Percentiles rank a stretch among this genome's conserved stretches.
phyloP scores from a whole-genome alignment of 1,140 invertebrate species.

The Drosophila orena region DNA sequence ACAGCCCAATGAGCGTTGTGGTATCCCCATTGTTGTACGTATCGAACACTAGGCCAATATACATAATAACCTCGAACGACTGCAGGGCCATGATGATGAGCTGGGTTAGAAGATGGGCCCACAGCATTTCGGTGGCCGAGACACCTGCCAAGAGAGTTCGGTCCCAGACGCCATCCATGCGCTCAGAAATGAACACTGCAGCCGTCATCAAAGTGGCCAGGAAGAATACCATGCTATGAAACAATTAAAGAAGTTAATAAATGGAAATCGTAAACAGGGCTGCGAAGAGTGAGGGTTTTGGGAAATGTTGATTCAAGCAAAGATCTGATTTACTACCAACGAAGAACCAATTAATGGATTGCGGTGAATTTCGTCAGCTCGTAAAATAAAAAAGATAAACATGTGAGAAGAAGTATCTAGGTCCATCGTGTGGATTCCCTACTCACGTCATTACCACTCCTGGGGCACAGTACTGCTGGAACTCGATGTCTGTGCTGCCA shows the following conservation, averaged over 20 bases:
- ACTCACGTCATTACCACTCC: conserved; percentile 90
- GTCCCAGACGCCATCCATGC: conserved; percentile 88
- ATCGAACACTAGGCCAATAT: conserved; percentile 87
- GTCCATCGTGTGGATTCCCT: not conserved
- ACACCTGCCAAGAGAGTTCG: conserved; percentile 89
- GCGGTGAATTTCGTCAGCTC: conserved; percentile 18
- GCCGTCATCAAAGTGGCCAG: conserved; percentile 92
- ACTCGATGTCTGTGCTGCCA: conserved; percentile 88
- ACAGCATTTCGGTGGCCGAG: conserved; percentile 88
- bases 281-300: not conserved
- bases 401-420: not conserved
- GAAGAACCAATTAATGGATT: conserved; percentile 15
- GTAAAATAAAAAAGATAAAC: conserved; percentile 17
- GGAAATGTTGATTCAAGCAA: not conserved
- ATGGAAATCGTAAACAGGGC: not conserved
- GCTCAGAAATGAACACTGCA: conserved; percentile 92
- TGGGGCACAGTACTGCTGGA: conserved; percentile 91
- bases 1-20: conserved; percentile 86
- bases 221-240: conserved; percentile 90
- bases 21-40: conserved; percentile 88
- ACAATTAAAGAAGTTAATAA: not conserved
- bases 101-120: conserved; percentile 92
- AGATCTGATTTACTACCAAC: not conserved
- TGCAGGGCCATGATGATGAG: conserved; percentile 90
- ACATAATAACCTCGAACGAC: conserved; percentile 86